Evolutionary conservation across 2,888 invertebrate species (phyloP).

Genomic region (Acrobeloides nanus): DNA sequence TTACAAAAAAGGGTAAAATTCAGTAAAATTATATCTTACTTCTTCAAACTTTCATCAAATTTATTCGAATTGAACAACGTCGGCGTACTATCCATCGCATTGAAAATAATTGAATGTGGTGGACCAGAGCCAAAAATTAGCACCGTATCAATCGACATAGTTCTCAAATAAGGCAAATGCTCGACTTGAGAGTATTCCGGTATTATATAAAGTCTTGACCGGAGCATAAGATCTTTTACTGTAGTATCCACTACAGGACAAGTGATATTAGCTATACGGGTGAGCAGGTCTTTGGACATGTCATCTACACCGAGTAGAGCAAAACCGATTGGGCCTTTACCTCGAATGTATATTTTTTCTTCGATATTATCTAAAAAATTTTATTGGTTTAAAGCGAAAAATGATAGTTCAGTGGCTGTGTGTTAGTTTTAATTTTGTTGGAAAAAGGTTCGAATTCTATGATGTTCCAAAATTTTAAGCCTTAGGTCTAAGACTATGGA

Average conservation of each 20-base stretch:
- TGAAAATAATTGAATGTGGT: conserved; percentile 25
- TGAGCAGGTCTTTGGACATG: conserved; percentile 12
- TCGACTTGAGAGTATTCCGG: conserved; percentile 19
- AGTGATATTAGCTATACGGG: conserved; percentile 12
- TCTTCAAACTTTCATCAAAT: conserved; percentile 39
- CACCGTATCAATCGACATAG: conserved; percentile 24
- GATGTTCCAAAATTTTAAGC: too few relatives aligned
- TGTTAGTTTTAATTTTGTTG: too few relatives aligned
- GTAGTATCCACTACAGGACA: conserved; percentile 5
- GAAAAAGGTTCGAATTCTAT: too few relatives aligned
- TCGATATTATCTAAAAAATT: conserved; percentile 21
- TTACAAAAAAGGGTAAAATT: conserved; percentile 1
- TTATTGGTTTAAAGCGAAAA: conserved; percentile 18
- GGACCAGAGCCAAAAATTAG: conserved; percentile 24
- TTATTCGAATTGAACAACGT: conserved; percentile 36
- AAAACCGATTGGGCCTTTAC: conserved; percentile 19
- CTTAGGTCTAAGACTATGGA: too few relatives aligned
- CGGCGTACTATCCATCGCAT: conserved; percentile 28
- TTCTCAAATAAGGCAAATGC: conserved; percentile 15
- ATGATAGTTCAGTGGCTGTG: too few relatives aligned
- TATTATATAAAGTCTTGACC: conserved; percentile 17
- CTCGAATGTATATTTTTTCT: conserved; percentile 19
- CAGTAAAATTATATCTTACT: conserved; percentile 14
- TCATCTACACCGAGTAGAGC: conserved; percentile 21
- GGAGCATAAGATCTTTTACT: neutral